Evolutionary conservation across 2,113 vertebrate genomes (phyloP).

Genomic region (Lampris incognitus): DNA sequence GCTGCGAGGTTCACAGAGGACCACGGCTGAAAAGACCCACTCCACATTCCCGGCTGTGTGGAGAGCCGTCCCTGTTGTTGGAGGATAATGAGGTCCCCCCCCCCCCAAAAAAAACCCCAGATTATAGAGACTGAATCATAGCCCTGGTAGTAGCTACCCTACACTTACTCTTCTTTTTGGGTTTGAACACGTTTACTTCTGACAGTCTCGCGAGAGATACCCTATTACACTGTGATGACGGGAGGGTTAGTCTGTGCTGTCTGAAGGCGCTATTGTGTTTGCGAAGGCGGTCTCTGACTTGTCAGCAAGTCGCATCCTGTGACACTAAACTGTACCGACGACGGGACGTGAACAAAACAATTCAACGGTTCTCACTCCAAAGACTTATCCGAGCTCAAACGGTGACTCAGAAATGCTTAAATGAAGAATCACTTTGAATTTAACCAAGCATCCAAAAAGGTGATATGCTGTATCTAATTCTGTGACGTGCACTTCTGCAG

Average conservation of each 20-base stretch:
- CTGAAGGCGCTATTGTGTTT: constrained; percentile 28
- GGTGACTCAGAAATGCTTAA: constrained; percentile 68
- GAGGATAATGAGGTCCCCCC: constrained; percentile 41
- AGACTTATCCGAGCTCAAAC: constrained; percentile 60
- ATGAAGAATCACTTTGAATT: constrained; percentile 80
- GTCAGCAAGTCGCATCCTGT: neutral
- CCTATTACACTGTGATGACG: neutral
- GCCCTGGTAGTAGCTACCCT: no score
- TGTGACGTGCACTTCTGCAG: constrained; percentile 66
- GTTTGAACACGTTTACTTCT: neutral
- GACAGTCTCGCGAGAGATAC: no score
- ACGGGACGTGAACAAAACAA: no score
- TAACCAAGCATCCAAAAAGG: constrained; percentile 73
- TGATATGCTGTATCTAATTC: constrained; percentile 71
- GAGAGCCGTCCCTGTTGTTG: constrained; percentile 50
- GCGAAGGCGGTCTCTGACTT: constrained; percentile 36
- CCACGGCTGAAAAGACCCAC: constrained; percentile 68
- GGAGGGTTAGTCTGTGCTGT: constrained; percentile 30
- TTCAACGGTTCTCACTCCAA: constrained; percentile 52
- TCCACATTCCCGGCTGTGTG: constrained; percentile 57
- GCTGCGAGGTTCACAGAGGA: constrained; percentile 53
- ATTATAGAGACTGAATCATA: no score
- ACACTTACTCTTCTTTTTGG: neutral
- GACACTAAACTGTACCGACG: no score
- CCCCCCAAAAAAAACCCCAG: no score